Evolutionary conservation across 2,888 invertebrate genomes (phyloP).

Genomic region (Orthosia gothica): DNA sequence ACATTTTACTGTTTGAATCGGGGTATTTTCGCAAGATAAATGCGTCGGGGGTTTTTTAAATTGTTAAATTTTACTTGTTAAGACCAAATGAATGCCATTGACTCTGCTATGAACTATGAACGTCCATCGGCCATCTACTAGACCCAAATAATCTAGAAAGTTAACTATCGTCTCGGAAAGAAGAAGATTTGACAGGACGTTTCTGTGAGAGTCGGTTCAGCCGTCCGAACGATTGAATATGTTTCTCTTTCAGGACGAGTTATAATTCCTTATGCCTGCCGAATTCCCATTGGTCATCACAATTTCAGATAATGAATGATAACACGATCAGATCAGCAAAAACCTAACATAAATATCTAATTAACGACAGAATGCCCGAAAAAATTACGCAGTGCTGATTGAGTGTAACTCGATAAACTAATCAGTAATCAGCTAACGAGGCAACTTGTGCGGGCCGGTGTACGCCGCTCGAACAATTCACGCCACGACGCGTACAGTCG

Average conservation of each 20-base stretch:
- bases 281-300: neutral
- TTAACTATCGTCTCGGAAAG: too few relatives aligned
- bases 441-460: constrained; percentile 56
- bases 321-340: constrained; percentile 29
- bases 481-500: constrained; percentile 60
- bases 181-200: neutral
- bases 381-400: constrained; percentile 62
- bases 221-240: neutral
- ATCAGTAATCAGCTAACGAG: constrained; percentile 72
- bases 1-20: too few relatives aligned
- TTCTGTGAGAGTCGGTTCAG: neutral
- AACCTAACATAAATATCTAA: constrained; percentile 7
- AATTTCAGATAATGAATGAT: constrained; percentile 33
- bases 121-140: too few relatives aligned
- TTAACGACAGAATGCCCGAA: constrained; percentile 21
- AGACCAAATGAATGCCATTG: too few relatives aligned
- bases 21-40: too few relatives aligned
- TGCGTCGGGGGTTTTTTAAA: too few relatives aligned
- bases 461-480: constrained; percentile 43
- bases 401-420: constrained; percentile 67
- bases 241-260: too few relatives aligned
- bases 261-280: neutral
- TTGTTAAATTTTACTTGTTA: too few relatives aligned
- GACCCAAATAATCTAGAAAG: too few relatives aligned
- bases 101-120: too few relatives aligned